These are phyloP conservation scores for Pleuronectes platessa DNA, from an alignment of 2,113 vertebrate genomes.

Conservation along the genomic window DNA sequence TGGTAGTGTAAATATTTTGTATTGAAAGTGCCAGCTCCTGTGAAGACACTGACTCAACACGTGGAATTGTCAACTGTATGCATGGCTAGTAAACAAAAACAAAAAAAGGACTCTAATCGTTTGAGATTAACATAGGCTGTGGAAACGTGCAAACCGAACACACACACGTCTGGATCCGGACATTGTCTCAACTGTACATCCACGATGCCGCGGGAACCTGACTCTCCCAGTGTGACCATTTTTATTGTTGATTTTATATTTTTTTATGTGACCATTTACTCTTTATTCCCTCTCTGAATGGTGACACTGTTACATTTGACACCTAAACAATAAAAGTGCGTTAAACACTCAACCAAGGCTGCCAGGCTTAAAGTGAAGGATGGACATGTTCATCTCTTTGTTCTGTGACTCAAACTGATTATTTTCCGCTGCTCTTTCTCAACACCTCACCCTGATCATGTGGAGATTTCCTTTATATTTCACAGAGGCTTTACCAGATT, in stretches of 20 bases:
- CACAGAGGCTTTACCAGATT: too few relatives aligned
- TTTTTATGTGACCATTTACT: conserved; percentile 84
- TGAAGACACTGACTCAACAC: conserved; percentile 71
- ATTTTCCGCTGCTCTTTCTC: too few relatives aligned
- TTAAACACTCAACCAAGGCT: conserved; percentile 69
- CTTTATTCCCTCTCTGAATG: conserved; percentile 76
- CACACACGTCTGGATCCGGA: conserved; percentile 71
- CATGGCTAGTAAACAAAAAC: conserved; percentile 75
- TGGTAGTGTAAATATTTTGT: conserved; percentile 78
- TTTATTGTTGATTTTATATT: conserved; percentile 85
- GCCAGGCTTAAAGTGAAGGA: conserved; percentile 17
- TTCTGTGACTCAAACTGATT: background rate
- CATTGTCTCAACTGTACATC: conserved; percentile 72
- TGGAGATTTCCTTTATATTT: too few relatives aligned
- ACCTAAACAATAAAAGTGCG: conserved; percentile 83
- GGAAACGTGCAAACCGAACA: conserved; percentile 75
- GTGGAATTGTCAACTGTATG: conserved; percentile 73
- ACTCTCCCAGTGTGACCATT: conserved; percentile 69
- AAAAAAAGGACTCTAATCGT: conserved; percentile 69
- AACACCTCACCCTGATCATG: too few relatives aligned
- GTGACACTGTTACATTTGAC: conserved; percentile 83
- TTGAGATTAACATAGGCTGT: conserved; percentile 71
- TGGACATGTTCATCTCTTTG: background rate
- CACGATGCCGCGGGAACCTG: conserved; percentile 68
- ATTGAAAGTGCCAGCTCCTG: conserved; percentile 75